Percentiles rank a stretch among this genome's conserved stretches.
Conservation (phyloP, 2,797 vertebrate species). For the Gymnocypris eckloni region DNA sequence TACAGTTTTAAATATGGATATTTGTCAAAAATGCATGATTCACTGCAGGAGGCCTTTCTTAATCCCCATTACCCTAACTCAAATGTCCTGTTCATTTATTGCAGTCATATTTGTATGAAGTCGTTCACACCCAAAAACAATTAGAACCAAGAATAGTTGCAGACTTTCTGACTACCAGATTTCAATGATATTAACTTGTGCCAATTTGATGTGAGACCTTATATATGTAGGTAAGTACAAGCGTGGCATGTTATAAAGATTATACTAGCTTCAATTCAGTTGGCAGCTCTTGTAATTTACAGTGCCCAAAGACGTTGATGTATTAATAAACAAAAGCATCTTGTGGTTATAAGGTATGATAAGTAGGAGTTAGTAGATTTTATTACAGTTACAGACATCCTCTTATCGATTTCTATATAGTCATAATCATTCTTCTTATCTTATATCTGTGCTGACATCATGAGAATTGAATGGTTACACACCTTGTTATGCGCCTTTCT, state of each 20-base stretch:
- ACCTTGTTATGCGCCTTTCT: too few species aligned
- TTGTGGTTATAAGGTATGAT: background rate
- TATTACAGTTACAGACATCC: background rate
- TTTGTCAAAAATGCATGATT: too few species aligned
- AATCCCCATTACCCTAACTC: too few species aligned
- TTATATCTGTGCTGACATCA: background rate
- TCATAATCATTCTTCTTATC: background rate
- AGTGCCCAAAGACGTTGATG: background rate
- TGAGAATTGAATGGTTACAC: too few species aligned
- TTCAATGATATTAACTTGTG: background rate
- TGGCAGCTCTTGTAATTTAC: background rate
- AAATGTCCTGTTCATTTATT: constrained; percentile 15
- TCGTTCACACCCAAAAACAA: background rate
- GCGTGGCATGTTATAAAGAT: background rate
- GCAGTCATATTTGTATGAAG: background rate
- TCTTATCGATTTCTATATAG: background rate
- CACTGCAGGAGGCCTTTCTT: too few species aligned
- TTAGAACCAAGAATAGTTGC: background rate
- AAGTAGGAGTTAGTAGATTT: background rate
- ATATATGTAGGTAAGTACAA: too few species aligned
- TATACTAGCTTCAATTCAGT: background rate
- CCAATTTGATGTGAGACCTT: background rate
- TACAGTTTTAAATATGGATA: too few species aligned
- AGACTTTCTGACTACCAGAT: background rate
- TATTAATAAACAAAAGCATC: background rate